Evolutionary conservation across 2,888 invertebrate species (phyloP).

Genomic region (Scaptomyza polygonia): DNA sequence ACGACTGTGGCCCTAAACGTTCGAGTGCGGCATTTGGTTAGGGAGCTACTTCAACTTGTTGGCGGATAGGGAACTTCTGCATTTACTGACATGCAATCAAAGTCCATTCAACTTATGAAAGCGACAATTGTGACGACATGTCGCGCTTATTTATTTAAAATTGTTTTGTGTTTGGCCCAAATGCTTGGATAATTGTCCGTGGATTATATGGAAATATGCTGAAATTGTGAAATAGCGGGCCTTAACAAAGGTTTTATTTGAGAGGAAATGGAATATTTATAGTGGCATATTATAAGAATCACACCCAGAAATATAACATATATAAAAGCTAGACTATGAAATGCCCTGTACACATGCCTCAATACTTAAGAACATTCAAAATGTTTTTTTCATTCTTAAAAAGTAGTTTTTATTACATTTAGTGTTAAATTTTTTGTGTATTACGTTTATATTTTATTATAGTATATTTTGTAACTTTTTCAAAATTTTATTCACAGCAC

Average conservation of each 20-base stretch:
- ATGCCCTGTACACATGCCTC: too few species aligned
- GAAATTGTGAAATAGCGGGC: neutral
- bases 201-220: constrained; percentile 38
- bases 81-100: constrained; percentile 57
- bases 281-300: neutral
- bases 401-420: too few species aligned
- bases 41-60: neutral
- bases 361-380: too few species aligned
- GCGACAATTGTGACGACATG: constrained; percentile 33
- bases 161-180: constrained; percentile 40
- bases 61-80: neutral
- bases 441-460: too few species aligned
- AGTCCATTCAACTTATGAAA: constrained; percentile 69
- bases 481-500: neutral
- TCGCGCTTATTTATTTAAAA: constrained; percentile 30
- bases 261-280: constrained; percentile 1
- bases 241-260: constrained; percentile 3
- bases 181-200: constrained; percentile 46
- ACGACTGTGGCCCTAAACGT: constrained; percentile 51
- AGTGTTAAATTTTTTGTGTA: too few species aligned
- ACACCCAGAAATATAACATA: too few species aligned
- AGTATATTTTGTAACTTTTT: too few species aligned
- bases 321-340: too few species aligned
- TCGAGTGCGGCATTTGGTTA: neutral
- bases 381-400: too few species aligned